A percentile compares a stretch with the other conserved stretches of the same genome.
phyloP scores from a whole-genome alignment of 2,113 vertebrate genomes.

The Laticauda colubrina region DNA sequence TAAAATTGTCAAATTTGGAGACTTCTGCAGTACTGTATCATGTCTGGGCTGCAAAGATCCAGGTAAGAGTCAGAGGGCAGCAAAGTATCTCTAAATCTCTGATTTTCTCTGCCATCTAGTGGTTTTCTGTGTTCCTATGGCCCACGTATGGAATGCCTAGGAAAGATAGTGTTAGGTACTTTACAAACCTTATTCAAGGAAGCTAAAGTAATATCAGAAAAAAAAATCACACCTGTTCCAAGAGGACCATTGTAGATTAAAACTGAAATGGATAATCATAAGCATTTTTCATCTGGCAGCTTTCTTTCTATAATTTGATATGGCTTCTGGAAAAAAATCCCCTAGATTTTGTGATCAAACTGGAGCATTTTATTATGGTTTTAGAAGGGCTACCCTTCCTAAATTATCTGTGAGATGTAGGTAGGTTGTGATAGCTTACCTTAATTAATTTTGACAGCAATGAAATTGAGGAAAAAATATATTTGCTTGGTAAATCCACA shows the following conservation, averaged over 20 bases:
- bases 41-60: neutral
- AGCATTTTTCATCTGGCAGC: neutral
- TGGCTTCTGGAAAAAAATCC: neutral
- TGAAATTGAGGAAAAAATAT: slow-evolving; percentile 14
- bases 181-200: neutral
- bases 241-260: neutral
- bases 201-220: neutral
- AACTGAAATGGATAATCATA: slow-evolving; percentile 1
- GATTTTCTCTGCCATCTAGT: neutral
- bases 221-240: neutral
- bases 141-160: neutral
- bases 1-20: no score
- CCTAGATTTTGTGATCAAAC: slow-evolving; percentile 7
- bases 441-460: slow-evolving; percentile 29
- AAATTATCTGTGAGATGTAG: slow-evolving; percentile 14
- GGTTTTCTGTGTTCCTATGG: neutral
- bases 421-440: neutral
- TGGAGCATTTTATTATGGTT: slow-evolving; percentile 11
- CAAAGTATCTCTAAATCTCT: neutral
- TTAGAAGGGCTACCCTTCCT: neutral
- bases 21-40: neutral
- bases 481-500: slow-evolving; percentile 18
- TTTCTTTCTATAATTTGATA: slow-evolving; percentile 5
- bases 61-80: neutral
- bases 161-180: neutral